Conservation (phyloP, 37 sponge, comb jelly and placozoan species). For the Agelas oroides region DNA sequence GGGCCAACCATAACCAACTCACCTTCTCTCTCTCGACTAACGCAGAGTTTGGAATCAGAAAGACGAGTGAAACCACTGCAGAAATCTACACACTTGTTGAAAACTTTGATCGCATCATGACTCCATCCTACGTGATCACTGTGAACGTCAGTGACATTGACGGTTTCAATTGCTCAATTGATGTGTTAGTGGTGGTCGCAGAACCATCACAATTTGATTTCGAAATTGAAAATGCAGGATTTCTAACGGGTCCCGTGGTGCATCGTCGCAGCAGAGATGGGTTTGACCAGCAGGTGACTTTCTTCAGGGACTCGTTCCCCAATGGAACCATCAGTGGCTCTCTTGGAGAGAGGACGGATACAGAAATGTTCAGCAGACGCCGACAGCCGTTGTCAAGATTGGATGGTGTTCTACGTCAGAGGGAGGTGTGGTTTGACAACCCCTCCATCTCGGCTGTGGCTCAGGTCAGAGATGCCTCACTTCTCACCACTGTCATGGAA, state of each 20-base stretch:
- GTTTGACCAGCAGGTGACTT: constrained; percentile 11
- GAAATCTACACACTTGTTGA: constrained; percentile 27
- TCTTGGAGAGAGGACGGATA: background rate
- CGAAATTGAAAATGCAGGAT: constrained; percentile 21
- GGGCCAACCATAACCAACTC: constrained; percentile 47
- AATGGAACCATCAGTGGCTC: constrained; percentile 27
- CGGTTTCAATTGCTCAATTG: constrained; percentile 23
- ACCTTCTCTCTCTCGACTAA: constrained; percentile 19
- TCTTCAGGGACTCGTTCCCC: constrained; percentile 29
- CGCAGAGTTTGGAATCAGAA: constrained; percentile 36
- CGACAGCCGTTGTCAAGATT: background rate
- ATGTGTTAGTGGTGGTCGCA: constrained; percentile 29
- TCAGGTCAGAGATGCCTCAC: constrained; percentile 31
- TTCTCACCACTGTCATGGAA: background rate
- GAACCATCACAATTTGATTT: constrained; percentile 48
- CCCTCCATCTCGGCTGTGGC: constrained; percentile 28
- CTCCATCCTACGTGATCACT: constrained; percentile 30
- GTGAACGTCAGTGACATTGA: constrained; percentile 37
- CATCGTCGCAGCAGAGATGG: background rate
- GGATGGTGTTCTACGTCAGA: constrained; percentile 1
- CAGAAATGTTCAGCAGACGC: background rate
- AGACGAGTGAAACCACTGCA: constrained; percentile 44
- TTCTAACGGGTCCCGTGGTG: constrained; percentile 4
- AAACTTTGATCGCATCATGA: constrained; percentile 10
- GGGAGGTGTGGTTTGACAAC: constrained; percentile 36